A percentile compares a stretch with the other conserved stretches of the same genome.
Evolutionary conservation across 2,888 invertebrate genomes (phyloP).

Genomic region (Hemistola chrysoprasaria): DNA sequence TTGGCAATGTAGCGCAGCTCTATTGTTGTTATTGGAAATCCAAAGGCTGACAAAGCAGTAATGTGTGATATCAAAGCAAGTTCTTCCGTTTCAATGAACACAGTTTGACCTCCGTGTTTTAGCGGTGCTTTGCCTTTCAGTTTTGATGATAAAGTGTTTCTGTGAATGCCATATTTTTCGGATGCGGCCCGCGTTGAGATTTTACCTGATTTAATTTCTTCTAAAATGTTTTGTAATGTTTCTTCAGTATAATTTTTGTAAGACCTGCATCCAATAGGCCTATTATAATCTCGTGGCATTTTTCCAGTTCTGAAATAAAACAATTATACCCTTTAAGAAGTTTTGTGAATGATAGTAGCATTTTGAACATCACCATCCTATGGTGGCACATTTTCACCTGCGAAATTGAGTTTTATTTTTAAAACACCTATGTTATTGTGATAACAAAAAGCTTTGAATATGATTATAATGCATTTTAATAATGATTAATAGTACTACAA

Average conservation of each 20-base stretch:
- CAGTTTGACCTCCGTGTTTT: constrained; percentile 16
- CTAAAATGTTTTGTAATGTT: constrained; percentile 11
- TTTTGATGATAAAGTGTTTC: constrained; percentile 15
- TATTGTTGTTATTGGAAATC: constrained; percentile 13
- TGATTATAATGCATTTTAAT: constrained; percentile 13
- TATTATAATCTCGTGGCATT: constrained; percentile 15
- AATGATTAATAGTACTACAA: constrained; percentile 6
- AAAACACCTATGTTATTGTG: constrained; percentile 9
- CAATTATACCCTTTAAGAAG: constrained; percentile 14
- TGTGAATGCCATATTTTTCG: constrained; percentile 17
- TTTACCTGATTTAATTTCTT: constrained; percentile 15
- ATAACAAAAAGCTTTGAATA: constrained; percentile 11
- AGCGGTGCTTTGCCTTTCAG: too few relatives aligned
- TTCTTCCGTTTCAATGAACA: constrained; percentile 11
- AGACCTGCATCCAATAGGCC: constrained; percentile 12
- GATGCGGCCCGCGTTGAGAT: constrained; percentile 13
- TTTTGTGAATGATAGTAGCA: constrained; percentile 13
- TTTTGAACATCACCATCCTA: constrained; percentile 8
- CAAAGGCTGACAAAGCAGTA: constrained; percentile 12
- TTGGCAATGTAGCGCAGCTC: constrained; percentile 18
- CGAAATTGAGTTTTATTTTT: constrained; percentile 12
- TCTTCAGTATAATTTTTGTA: constrained; percentile 16
- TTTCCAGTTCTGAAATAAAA: too few relatives aligned
- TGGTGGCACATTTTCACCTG: constrained; percentile 20
- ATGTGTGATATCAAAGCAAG: constrained; percentile 7